Conservation (phyloP, 2,888 invertebrate genomes). For the Urechis unicinctus region DNA sequence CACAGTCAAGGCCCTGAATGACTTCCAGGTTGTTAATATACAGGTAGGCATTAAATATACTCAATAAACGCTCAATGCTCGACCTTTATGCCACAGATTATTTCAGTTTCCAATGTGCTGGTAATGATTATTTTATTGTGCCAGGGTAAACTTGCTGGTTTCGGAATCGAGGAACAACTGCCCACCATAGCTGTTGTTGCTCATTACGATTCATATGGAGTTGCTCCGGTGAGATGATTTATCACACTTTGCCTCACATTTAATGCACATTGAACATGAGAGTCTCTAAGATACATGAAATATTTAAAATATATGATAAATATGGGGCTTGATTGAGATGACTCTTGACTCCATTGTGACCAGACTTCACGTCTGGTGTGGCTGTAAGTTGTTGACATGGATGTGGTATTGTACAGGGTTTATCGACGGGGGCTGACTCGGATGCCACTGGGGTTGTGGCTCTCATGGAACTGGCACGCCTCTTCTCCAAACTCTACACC, state of each 20-base stretch:
- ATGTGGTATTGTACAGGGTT: conserved; percentile 35
- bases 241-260: no score
- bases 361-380: no score
- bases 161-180: conserved; percentile 64
- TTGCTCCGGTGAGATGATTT: conserved; percentile 70
- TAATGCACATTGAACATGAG: no score
- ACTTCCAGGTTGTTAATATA: conserved; percentile 78
- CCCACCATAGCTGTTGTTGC: conserved; percentile 87
- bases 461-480: conserved; percentile 75
- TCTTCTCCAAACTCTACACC: conserved; percentile 81
- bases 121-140: neutral
- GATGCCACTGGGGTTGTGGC: conserved; percentile 87
- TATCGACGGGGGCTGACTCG: conserved; percentile 83
- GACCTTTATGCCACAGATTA: neutral
- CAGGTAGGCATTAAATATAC: conserved; percentile 21
- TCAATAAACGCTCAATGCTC: neutral
- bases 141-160: conserved; percentile 57
- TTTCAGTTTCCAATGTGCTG: neutral
- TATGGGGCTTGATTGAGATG: no score
- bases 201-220: conserved; percentile 84
- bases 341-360: no score
- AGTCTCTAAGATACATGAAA: no score
- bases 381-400: no score
- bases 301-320: no score
- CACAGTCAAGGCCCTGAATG: conserved; percentile 65